Conservation (phyloP, 2,113 vertebrate genomes). For the Tautogolabrus adspersus region DNA sequence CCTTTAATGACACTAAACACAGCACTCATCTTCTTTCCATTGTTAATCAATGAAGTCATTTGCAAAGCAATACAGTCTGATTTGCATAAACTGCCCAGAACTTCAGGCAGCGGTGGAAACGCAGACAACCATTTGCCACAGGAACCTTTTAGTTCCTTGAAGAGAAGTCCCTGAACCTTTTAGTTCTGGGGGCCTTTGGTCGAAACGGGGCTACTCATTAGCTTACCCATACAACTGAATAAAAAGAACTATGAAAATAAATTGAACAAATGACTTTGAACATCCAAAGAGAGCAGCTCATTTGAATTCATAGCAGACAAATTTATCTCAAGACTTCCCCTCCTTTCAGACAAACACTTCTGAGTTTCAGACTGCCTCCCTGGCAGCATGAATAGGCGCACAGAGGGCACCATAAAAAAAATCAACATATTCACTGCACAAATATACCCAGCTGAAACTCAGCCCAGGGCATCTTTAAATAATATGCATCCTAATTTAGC, state of each 20-base stretch:
- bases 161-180: no score
- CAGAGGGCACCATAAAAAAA: constrained; percentile 59
- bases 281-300: constrained; percentile 30
- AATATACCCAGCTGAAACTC: constrained; percentile 70
- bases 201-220: no score
- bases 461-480: constrained; percentile 78
- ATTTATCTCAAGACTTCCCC: constrained; percentile 32
- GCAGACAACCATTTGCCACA: no score
- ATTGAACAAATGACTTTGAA: constrained; percentile 15
- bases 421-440: constrained; percentile 69
- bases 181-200: no score
- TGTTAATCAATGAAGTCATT: no score
- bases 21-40: no score
- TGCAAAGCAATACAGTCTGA: no score
- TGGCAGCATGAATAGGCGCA: constrained; percentile 40
- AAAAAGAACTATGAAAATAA: constrained; percentile 20
- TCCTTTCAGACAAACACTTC: constrained; percentile 40
- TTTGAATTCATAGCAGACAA: constrained; percentile 35
- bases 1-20: no score
- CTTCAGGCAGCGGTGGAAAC: no score
- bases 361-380: constrained; percentile 41
- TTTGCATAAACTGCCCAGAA: no score
- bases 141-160: no score
- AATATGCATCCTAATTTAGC: constrained; percentile 80
- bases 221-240: no score